These are phyloP conservation scores for Aphis craccivora DNA, from an alignment of 1,140 invertebrate species.

Conservation along the genomic window DNA sequence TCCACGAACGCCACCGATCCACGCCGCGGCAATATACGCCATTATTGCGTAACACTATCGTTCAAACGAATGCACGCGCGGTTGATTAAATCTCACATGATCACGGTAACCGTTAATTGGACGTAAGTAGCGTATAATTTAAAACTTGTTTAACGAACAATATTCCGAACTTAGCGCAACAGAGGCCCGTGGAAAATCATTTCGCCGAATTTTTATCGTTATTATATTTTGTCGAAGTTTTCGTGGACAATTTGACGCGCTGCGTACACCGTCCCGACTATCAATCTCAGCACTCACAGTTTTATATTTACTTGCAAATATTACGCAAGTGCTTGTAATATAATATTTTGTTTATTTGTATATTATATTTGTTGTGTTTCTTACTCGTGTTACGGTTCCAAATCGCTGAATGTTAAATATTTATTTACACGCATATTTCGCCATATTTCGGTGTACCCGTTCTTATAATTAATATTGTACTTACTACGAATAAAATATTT, in stretches of 20 bases:
- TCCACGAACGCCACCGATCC: not conserved
- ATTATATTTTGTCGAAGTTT: not conserved
- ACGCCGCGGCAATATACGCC: not conserved
- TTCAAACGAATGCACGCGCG: not conserved
- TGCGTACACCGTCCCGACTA: too few species aligned
- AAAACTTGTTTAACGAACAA: not conserved
- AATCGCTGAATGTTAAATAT: not conserved
- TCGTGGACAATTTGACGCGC: not conserved
- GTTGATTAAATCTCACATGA: not conserved
- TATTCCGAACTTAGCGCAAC: not conserved
- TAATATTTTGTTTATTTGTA: too few species aligned
- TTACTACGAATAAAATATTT: too few species aligned
- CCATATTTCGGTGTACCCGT: not conserved
- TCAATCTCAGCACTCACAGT: too few species aligned
- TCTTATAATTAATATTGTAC: not conserved
- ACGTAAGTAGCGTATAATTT: not conserved
- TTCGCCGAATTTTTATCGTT: not conserved
- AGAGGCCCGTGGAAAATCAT: not conserved
- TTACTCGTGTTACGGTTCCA: not conserved
- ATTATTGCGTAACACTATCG: not conserved
- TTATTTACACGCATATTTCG: too few species aligned
- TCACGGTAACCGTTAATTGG: slow-evolving; percentile 2
- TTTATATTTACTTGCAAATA: not conserved
- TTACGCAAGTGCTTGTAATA: too few species aligned
- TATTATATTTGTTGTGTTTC: too few species aligned